Percentiles rank a stretch among this genome's conserved stretches.
phyloP scores from a whole-genome alignment of 2,113 vertebrate species.

The Etheostoma spectabile region DNA sequence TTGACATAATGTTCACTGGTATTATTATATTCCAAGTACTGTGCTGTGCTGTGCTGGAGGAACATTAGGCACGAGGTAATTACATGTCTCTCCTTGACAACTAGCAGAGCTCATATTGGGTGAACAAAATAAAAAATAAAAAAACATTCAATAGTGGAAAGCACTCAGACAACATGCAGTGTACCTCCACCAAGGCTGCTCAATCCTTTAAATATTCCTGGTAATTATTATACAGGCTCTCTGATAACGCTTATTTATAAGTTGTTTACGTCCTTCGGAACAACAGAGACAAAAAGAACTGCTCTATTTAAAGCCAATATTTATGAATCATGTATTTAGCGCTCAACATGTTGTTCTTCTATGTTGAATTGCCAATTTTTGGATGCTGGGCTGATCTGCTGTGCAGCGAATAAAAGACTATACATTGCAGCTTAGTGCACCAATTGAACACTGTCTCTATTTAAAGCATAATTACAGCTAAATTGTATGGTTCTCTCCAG shows the following conservation, averaged over 20 bases:
- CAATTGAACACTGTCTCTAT: not conserved
- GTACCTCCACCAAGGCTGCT: not conserved
- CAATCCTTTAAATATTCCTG: no score
- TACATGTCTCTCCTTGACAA: not conserved
- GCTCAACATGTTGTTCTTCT: not conserved
- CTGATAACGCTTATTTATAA: no score
- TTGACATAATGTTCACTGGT: not conserved
- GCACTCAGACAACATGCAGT: not conserved
- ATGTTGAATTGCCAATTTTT: not conserved
- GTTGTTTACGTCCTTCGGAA: no score
- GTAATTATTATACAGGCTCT: not conserved
- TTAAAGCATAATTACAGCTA: no score
- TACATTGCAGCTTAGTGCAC: not conserved
- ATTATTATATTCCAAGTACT: not conserved
- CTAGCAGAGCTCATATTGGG: not conserved
- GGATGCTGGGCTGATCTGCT: not conserved
- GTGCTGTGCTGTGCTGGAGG: not conserved
- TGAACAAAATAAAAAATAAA: conserved; percentile 6
- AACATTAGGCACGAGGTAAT: not conserved
- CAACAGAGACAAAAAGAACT: not conserved
- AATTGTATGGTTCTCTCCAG: not conserved
- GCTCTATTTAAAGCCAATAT: not conserved
- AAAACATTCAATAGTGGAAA: not conserved
- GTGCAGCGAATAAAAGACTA: not conserved
- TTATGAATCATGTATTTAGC: not conserved